Base-by-base conservation (phyloP, 2,113 vertebrate genomes). In the Corvus cornix region DNA sequence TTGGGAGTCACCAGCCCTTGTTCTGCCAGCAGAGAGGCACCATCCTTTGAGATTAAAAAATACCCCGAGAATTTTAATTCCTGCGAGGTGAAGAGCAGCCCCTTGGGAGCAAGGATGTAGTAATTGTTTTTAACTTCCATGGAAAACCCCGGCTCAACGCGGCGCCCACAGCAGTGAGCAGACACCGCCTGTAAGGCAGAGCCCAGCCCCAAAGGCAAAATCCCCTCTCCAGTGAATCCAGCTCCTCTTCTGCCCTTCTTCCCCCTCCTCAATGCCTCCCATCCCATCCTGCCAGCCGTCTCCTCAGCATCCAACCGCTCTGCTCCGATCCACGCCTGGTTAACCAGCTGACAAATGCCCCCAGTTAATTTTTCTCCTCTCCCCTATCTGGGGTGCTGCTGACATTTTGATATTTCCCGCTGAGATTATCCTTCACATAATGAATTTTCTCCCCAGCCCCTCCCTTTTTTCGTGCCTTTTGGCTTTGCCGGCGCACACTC, bases 401-500 rank as follows among this genome's bases (percentile, higher is more conserved):
- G 96, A 97, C 97, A 97, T 97, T 97, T 93, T 96, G 96, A 74
- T 96, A 94, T 96, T 97, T 97, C 93, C 96, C 94, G 4, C 9
- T n/a, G 95, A 96, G 95, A 98, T 97, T 97, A 97, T 92, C 92
- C 88, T 63, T 80, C 97, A 95, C 78, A n/a, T 97, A 97, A 98
- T 95, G 96, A 97, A 96, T 97, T 73, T 95, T 53, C 77, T 41
- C 86, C 64, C 58, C 49, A 3, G 24, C 76, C 75, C 87, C 60
- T 87, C 85, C 77, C 33, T 13, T 12, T 6, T 4, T 13, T 6
- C 1, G 31, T 6, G 52, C 51, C 83, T 96, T 58, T 88, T 24
- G 94, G 59, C 68, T 93, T 46, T 15, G 90, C 76, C 16, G n/a
- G 53, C 35, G 3, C 91, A 3, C 48, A 0, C 68, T 80, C 53